A percentile compares a stretch with the other conserved stretches of the same genome.
Evolutionary conservation across 2,797 vertebrate genomes (phyloP).

Genomic region (Chiloscyllium punctatum): DNA sequence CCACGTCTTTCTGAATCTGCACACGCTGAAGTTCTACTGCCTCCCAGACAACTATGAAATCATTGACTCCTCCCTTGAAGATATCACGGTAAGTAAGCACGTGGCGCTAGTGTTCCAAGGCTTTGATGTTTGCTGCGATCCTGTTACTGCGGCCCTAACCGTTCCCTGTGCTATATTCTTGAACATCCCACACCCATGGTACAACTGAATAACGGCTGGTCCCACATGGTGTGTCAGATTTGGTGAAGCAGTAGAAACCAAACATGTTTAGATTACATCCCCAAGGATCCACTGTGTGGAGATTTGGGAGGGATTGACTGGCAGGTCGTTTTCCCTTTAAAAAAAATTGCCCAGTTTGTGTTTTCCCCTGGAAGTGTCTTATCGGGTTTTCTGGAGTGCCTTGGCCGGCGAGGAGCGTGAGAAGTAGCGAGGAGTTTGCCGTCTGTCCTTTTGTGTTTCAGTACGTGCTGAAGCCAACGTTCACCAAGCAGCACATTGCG

Average conservation of each 20-base stretch:
- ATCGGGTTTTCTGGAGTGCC: too few species aligned
- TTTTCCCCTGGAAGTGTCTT: too few species aligned
- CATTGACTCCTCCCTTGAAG: slow-evolving; percentile 91
- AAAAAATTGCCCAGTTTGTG: too few species aligned
- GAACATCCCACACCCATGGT: too few species aligned
- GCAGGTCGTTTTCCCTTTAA: too few species aligned
- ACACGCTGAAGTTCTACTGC: slow-evolving; percentile 95
- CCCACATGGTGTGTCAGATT: too few species aligned
- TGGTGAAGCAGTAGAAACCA: too few species aligned
- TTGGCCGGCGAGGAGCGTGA: not conserved
- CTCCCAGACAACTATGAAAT: slow-evolving; percentile 97
- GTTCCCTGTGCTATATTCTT: too few species aligned
- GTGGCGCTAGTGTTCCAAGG: not conserved
- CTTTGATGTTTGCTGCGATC: not conserved
- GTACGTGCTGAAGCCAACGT: slow-evolving; percentile 95
- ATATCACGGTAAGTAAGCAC: slow-evolving; percentile 80
- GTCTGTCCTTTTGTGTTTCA: slow-evolving; percentile 45
- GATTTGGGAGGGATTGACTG: too few species aligned
- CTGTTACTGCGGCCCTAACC: not conserved
- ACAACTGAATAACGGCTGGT: too few species aligned
- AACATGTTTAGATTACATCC: too few species aligned
- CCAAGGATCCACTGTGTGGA: too few species aligned
- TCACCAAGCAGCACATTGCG: slow-evolving; percentile 82
- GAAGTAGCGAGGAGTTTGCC: not conserved
- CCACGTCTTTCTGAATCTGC: slow-evolving; percentile 92